These are phyloP conservation scores for Dicaeum eximium DNA, from an alignment of 2,113 vertebrate species.

Conservation along the genomic window DNA sequence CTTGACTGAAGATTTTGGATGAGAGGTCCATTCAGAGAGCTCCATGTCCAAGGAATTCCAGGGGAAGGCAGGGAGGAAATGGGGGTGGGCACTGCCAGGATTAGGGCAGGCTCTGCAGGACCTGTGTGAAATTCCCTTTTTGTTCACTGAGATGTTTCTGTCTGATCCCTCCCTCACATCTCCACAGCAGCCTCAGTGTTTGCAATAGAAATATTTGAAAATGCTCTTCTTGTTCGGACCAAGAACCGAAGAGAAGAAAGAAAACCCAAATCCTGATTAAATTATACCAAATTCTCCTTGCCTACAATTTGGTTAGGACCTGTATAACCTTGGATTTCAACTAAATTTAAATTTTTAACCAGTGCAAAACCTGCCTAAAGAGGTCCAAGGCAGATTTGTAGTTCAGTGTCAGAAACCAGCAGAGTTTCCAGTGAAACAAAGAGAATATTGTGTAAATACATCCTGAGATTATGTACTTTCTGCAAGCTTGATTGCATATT, in stretches of 20 bases:
- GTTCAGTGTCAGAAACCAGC: background rate
- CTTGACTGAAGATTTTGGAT: background rate
- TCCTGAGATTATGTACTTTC: constrained; percentile 1
- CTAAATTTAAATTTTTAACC: background rate
- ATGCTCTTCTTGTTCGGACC: background rate
- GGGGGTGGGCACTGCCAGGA: background rate
- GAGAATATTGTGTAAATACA: background rate
- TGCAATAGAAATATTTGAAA: background rate
- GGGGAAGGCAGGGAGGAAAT: background rate
- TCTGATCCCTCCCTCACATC: background rate
- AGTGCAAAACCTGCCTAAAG: background rate
- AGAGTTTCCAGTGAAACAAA: background rate
- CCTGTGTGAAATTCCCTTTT: background rate
- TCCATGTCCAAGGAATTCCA: background rate
- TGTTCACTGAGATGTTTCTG: background rate
- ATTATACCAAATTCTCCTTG: background rate
- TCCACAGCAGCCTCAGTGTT: background rate
- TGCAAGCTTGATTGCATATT: background rate
- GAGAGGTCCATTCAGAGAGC: background rate
- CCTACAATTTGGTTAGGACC: background rate
- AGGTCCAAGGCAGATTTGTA: background rate
- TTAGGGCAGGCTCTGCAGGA: background rate
- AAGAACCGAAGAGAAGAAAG: background rate
- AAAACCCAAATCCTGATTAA: background rate
- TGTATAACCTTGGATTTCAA: background rate